Evolutionary conservation across 2,888 invertebrate species (phyloP).

Genomic region (Ischnus inquisitorius): DNA sequence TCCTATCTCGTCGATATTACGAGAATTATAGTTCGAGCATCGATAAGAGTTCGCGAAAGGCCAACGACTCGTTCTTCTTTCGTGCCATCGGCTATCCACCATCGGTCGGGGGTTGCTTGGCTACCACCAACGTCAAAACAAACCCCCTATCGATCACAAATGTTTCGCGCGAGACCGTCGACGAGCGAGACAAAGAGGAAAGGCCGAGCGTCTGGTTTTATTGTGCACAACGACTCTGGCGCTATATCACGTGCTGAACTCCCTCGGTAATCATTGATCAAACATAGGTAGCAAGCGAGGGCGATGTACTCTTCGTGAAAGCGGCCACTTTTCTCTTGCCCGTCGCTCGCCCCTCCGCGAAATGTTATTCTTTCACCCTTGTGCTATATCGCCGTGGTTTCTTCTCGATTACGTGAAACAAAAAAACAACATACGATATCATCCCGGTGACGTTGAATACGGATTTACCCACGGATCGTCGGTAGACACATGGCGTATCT

Average conservation of each 20-base stretch:
- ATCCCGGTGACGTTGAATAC: not conserved
- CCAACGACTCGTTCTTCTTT: constrained; percentile 61
- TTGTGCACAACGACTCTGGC: constrained; percentile 25
- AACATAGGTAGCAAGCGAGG: constrained; percentile 70
- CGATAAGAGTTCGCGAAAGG: constrained; percentile 51
- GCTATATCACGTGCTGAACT: constrained; percentile 53
- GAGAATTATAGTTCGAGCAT: constrained; percentile 51
- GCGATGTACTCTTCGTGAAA: constrained; percentile 51
- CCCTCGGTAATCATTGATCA: constrained; percentile 77
- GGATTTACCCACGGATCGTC: not conserved
- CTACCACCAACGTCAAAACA: constrained; percentile 80
- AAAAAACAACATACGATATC: not conserved
- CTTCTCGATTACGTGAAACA: not conserved
- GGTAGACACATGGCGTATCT: not conserved
- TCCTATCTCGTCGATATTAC: constrained; percentile 22
- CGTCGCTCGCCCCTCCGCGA: not conserved
- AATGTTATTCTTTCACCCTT: not conserved
- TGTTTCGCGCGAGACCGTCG: constrained; percentile 31
- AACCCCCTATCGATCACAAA: constrained; percentile 80
- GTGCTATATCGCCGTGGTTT: not conserved
- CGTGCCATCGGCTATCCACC: constrained; percentile 28
- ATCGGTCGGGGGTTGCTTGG: constrained; percentile 78
- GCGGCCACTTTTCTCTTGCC: not conserved
- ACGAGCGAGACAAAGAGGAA: constrained; percentile 46
- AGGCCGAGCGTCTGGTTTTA: constrained; percentile 52